Evolutionary conservation across 2,797 vertebrate genomes (phyloP).

Genomic region (Neopelma chrysocephalum): DNA sequence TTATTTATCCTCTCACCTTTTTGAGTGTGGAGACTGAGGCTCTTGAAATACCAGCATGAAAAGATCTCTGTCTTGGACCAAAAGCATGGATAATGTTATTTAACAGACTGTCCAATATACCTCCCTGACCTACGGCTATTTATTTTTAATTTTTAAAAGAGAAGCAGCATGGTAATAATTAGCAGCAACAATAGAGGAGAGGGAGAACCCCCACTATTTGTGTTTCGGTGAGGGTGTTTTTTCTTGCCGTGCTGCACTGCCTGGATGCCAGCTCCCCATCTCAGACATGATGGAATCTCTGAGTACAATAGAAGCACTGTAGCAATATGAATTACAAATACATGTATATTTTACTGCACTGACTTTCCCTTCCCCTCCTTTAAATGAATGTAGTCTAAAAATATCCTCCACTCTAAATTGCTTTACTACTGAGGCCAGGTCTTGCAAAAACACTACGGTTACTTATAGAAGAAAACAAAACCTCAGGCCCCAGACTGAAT

Average conservation of each 20-base stretch:
- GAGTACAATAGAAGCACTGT: constrained; percentile 72
- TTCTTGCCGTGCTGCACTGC: constrained; percentile 37
- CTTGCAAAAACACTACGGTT: constrained; percentile 59
- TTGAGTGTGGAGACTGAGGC: constrained; percentile 55
- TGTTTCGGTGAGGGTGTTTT: neutral
- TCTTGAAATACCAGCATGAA: constrained; percentile 60
- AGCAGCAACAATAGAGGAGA: neutral
- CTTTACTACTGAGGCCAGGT: constrained; percentile 62
- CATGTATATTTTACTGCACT: constrained; percentile 55
- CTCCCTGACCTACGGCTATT: neutral
- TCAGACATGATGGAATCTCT: constrained; percentile 66
- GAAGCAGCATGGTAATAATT: constrained; percentile 43
- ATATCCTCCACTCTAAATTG: constrained; percentile 68
- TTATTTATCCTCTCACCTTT: constrained; percentile 66
- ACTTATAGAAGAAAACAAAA: constrained; percentile 50
- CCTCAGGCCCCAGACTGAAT: constrained; percentile 4
- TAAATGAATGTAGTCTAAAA: constrained; percentile 60
- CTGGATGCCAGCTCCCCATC: constrained; percentile 65
- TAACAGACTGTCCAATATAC: neutral
- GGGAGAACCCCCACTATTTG: neutral
- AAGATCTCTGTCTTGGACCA: constrained; percentile 43
- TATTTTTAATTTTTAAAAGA: constrained; percentile 3
- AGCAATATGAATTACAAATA: constrained; percentile 80
- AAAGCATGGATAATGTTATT: constrained; percentile 43
- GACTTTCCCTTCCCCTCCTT: neutral